Evolutionary conservation across 1,140 invertebrate genomes (phyloP), one percentile per base, ranked within the genome.

Genomic region (Metopolophium dirhodum): DNA sequence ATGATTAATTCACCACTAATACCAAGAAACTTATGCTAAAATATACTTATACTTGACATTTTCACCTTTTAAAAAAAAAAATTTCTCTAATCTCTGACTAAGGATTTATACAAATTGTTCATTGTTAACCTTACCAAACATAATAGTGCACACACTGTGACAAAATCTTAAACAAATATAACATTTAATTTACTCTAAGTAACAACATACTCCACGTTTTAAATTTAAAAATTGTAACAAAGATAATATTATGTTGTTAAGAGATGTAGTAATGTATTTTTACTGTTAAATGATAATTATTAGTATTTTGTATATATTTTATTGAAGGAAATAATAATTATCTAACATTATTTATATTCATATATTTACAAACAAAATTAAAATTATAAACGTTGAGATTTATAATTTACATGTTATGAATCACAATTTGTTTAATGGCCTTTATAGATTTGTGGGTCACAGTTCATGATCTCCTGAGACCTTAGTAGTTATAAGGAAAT

Each of bases 1-100:
- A 77, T 77, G 4, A n/a, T 77, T n/a, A 77, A 35, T n/a, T 77
- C n/a, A 77, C 18, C 61, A 4, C 11, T 77, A 77, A 77, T 77
- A 77, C n/a, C 61, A 77, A 77, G 61, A 77, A 77, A 77, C 61
- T 68, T 77, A 77, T n/a, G 14, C 61, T 77, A 77, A 77, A 77
- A 77, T n/a, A 77, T 18, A n/a, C 45, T 47, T n/a, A 77, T 18
- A n/a, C 11, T 68, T 11, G 61, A n/a, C 22, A 18, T 68, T n/a
- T n/a, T 68, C 30, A 68, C 30, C 8, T 61, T 4, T 61, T 61
- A 9, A 30, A 30, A 61, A 61, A 41, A 61, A n/a, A 61, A 68
- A n/a, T 68, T 30, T 68, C 6, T 30, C 11, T n/a, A 7, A 68
- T 77, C 4, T 35, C 30, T 68, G 9, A 68, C 11, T n/a, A n/a